Evolutionary conservation across 1,140 invertebrate genomes (phyloP).

Genomic region (Trinorchestia longiramus): DNA sequence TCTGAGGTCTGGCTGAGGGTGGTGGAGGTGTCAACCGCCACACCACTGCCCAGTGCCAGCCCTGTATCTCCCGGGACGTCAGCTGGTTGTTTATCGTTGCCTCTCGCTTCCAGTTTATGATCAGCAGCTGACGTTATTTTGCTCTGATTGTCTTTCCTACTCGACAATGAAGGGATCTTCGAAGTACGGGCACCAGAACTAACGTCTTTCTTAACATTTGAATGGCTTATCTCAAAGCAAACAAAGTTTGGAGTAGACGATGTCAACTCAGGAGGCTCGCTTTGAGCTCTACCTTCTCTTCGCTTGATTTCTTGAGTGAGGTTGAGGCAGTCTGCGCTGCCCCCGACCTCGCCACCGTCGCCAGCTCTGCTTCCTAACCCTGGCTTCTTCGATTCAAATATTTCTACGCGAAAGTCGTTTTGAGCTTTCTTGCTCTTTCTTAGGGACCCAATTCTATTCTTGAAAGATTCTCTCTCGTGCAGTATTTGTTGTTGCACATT

Average conservation of each 20-base stretch:
- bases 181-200: neutral
- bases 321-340: slow-evolving; percentile 2
- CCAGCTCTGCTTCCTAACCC: too few species aligned
- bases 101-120: neutral
- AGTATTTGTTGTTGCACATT: neutral
- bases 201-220: slow-evolving; percentile 28
- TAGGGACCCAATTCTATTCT: slow-evolving; percentile 6
- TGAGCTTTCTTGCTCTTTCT: slow-evolving; percentile 14
- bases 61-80: neutral
- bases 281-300: slow-evolving; percentile 39
- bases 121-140: neutral
- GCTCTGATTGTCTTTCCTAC: neutral
- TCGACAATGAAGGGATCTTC: neutral
- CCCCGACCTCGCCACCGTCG: neutral
- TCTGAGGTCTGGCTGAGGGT: slow-evolving; percentile 31
- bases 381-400: slow-evolving; percentile 39
- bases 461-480: slow-evolving; percentile 29
- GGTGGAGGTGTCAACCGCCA: neutral
- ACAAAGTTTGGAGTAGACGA: slow-evolving; percentile 12
- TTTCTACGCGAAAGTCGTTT: slow-evolving; percentile 13
- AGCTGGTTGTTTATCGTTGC: neutral
- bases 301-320: neutral
- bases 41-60: neutral
- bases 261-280: slow-evolving; percentile 23
- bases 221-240: slow-evolving; percentile 43